Conservation (phyloP, 2,113 vertebrate species). For the Nibea albiflora region DNA sequence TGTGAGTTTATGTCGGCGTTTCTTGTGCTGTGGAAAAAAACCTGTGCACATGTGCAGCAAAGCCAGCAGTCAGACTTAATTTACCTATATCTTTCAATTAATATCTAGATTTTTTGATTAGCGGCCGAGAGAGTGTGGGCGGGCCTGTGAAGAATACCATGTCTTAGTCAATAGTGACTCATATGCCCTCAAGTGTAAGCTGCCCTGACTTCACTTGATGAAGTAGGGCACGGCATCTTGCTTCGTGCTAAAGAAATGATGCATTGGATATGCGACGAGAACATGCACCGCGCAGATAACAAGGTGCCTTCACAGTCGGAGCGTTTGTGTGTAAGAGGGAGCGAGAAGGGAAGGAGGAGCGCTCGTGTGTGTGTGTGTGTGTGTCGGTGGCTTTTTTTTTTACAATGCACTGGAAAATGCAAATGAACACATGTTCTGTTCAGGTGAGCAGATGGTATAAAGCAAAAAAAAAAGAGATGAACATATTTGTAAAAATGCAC, state of each 20-base stretch:
- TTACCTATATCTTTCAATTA: slow-evolving; percentile 11
- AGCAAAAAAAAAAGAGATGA: slow-evolving; percentile 8
- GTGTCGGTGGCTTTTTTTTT: slow-evolving; percentile 35
- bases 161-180: slow-evolving; percentile 67
- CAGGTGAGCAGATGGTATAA: slow-evolving; percentile 64
- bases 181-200: slow-evolving; percentile 47
- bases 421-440: slow-evolving; percentile 62
- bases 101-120: not conserved
- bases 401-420: slow-evolving; percentile 58
- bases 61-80: slow-evolving; percentile 10
- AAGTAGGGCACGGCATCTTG: slow-evolving; percentile 64
- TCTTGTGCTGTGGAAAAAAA: not conserved
- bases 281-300: slow-evolving; percentile 62
- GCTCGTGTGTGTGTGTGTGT: not conserved
- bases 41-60: not conserved
- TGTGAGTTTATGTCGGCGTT: slow-evolving; percentile 15
- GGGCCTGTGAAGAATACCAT: slow-evolving; percentile 46
- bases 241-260: slow-evolving; percentile 59
- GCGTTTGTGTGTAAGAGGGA: not conserved
- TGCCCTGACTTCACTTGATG: slow-evolving; percentile 55
- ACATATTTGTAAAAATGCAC: slow-evolving; percentile 21
- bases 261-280: slow-evolving; percentile 62
- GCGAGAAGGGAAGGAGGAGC: not conserved
- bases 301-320: slow-evolving; percentile 57
- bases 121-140: slow-evolving; percentile 41